Base-by-base conservation (phyloP, 2,113 vertebrate species). In the Nothocercus julius region DNA sequence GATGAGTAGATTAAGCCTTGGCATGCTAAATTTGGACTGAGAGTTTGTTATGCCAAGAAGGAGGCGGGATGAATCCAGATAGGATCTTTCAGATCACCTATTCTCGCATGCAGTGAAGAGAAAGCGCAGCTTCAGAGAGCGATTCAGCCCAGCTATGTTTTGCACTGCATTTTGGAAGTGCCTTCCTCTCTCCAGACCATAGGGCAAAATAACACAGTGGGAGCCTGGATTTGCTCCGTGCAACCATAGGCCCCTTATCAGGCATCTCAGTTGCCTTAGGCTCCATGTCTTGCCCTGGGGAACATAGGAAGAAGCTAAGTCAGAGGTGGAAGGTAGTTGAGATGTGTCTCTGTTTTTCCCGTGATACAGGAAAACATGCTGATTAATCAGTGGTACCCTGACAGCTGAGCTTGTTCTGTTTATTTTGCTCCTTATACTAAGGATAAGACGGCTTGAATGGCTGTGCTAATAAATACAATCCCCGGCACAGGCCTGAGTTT, bases 401-500 rank as follows among this genome's bases (percentile, higher is more conserved):
- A 66, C 45, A 42, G 56, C 82, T 85, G 56, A 17, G 66, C 30
- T 86, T 93, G 47, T 79, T 93, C 66, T 89, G 53, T 82, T 92
- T 96, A 84, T 92, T 93, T 84, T 69, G 61, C 53, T 84, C 66
- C 76, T 45, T 73, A 44, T 79, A 89, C 92, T 93, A 81, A 95
- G 90, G 95, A 92, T 90, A 95, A 86, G 28, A 32, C 64, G 81
- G 58, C 54, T 69, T 85, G 87, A 82, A 74, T 89, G 1, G 11
- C 63, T 93, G n/a, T 83, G 53, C 91, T 95, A 96, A 88, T 89
- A 97, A 92, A 88, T 79, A 62, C 8, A 7, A 87, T 95, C 53
- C 53, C 20, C 84, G 92, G 69, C n/a, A 92, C 66, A 82, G 58
- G 44, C 93, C 69, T 78, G 80, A 93, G 86, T 92, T 93, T 82